Conservation (phyloP, 1,140 invertebrate genomes). For the Subanguina moxae region DNA sequence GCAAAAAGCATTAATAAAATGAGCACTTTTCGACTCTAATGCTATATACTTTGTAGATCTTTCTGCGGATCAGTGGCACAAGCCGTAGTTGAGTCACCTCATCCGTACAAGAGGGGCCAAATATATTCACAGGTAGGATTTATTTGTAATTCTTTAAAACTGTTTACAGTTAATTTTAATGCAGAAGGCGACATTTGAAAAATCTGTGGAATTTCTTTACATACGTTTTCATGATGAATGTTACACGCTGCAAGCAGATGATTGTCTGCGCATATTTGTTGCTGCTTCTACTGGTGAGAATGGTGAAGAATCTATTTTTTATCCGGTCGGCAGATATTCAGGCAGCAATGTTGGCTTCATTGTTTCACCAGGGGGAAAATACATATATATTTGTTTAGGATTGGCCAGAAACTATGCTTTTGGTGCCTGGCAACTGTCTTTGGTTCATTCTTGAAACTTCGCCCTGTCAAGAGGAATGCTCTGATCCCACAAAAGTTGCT, state of each 20-base stretch:
- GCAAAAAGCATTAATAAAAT: no score
- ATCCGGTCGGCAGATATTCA: not conserved
- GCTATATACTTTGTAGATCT: no score
- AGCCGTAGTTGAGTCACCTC: slow-evolving; percentile 87
- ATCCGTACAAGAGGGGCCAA: slow-evolving; percentile 87
- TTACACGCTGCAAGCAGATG: slow-evolving; percentile 86
- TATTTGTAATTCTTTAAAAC: not conserved
- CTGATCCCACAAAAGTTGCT: slow-evolving; percentile 11
- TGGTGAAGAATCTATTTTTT: not conserved
- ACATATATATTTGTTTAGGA: slow-evolving; percentile 66
- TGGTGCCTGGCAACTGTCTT: slow-evolving; percentile 71
- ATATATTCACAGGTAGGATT: slow-evolving; percentile 70
- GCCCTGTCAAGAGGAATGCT: slow-evolving; percentile 9
- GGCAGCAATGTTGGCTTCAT: not conserved
- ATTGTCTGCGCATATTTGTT: slow-evolving; percentile 76
- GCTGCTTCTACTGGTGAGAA: slow-evolving; percentile 6
- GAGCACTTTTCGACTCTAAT: no score
- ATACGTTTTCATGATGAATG: slow-evolving; percentile 87
- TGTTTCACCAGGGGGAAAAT: slow-evolving; percentile 67
- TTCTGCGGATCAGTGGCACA: slow-evolving; percentile 55
- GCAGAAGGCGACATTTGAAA: slow-evolving; percentile 77
- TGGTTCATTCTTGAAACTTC: slow-evolving; percentile 49
- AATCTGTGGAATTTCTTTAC: slow-evolving; percentile 80
- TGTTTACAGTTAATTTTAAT: slow-evolving; percentile 53
- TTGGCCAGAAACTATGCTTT: slow-evolving; percentile 79